These are phyloP conservation scores for Notechis scutatus DNA, from an alignment of 2,113 vertebrate genomes.

Conservation along the genomic window DNA sequence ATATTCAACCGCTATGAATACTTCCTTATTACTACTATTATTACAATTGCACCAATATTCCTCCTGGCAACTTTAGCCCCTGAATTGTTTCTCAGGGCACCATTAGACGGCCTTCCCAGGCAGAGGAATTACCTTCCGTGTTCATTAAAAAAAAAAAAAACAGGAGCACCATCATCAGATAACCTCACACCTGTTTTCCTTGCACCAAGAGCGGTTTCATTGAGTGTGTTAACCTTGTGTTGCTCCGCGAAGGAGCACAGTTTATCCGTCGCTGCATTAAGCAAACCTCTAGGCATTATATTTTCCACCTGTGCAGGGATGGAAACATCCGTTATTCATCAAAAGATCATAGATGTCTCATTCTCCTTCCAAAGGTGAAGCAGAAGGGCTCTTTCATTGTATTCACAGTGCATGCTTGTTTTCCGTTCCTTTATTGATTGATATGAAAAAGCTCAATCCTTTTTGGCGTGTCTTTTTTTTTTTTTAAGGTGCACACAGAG, in stretches of 20 bases:
- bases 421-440: background rate
- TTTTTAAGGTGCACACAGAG: background rate
- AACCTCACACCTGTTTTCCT: slow-evolving; percentile 60
- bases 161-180: slow-evolving; percentile 32
- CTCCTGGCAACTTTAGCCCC: slow-evolving; percentile 25
- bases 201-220: slow-evolving; percentile 55
- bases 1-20: background rate
- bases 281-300: slow-evolving; percentile 33
- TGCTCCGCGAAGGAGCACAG: background rate
- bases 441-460: background rate
- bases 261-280: slow-evolving; percentile 38
- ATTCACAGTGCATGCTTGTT: background rate
- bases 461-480: background rate
- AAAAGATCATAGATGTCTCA: slow-evolving; percentile 2
- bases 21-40: background rate
- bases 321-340: slow-evolving; percentile 14
- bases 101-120: slow-evolving; percentile 38
- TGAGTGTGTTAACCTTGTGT: slow-evolving; percentile 36
- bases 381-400: background rate
- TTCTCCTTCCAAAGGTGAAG: slow-evolving; percentile 5
- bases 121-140: slow-evolving; percentile 40
- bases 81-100: slow-evolving; percentile 26
- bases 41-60: background rate
- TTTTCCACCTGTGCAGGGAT: background rate
- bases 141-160: slow-evolving; percentile 45